Evolutionary conservation across 2,888 invertebrate genomes (phyloP).

Genomic region (Orthosia gracilis): DNA sequence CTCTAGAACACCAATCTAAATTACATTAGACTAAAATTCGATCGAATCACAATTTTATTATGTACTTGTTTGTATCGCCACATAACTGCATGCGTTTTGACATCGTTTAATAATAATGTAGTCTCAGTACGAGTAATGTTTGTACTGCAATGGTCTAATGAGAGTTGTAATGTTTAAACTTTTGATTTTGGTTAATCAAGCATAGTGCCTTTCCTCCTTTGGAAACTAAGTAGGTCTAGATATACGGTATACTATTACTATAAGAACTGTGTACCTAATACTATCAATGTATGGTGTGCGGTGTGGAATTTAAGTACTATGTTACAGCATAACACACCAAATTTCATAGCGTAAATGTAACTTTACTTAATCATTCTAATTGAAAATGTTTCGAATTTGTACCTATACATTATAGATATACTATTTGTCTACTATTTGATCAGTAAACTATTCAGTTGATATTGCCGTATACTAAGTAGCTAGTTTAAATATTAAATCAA

Average conservation of each 20-base stretch:
- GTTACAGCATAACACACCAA: constrained; percentile 65
- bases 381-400: constrained; percentile 80
- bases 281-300: constrained; percentile 65
- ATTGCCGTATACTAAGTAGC: constrained; percentile 78
- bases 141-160: constrained; percentile 48
- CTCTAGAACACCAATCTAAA: constrained; percentile 71
- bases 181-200: constrained; percentile 79
- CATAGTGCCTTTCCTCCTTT: constrained; percentile 88
- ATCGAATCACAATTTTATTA: constrained; percentile 55
- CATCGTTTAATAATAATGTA: constrained; percentile 52
- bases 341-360: constrained; percentile 65
- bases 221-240: constrained; percentile 78
- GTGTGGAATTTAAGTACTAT: constrained; percentile 65
- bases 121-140: constrained; percentile 49
- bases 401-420: constrained; percentile 72
- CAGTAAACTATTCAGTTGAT: constrained; percentile 75
- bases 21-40: constrained; percentile 65
- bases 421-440: constrained; percentile 76
- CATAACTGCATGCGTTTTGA: constrained; percentile 58
- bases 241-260: constrained; percentile 72
- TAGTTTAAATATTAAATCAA: constrained; percentile 83
- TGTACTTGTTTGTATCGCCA: constrained; percentile 61
- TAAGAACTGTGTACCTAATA: constrained; percentile 72
- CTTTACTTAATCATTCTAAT: constrained; percentile 67
- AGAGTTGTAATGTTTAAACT: constrained; percentile 60